phyloP scores from a whole-genome alignment of 2,797 vertebrate genomes.

The Sylvia borin region DNA sequence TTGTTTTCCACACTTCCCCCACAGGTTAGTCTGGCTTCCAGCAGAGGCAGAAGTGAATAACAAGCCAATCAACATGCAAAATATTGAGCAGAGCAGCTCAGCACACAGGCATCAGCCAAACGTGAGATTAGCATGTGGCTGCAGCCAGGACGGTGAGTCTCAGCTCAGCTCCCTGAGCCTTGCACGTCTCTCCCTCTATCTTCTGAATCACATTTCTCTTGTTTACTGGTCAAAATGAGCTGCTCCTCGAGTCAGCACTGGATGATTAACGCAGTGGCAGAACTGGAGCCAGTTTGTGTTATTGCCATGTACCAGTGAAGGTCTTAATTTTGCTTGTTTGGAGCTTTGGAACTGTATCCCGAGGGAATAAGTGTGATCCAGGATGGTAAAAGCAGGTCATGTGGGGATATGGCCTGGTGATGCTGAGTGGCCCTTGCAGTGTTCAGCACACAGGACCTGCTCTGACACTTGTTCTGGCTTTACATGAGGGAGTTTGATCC shows the following conservation, averaged over 20 bases:
- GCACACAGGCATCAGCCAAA: neutral
- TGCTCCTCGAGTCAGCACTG: neutral
- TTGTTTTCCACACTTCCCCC: slow-evolving; percentile 51
- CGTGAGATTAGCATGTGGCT: neutral
- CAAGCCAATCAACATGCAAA: slow-evolving; percentile 67
- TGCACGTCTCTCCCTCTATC: neutral
- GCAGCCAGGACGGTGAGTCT: neutral
- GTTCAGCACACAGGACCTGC: neutral
- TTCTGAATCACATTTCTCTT: neutral
- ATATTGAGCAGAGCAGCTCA: slow-evolving; percentile 23
- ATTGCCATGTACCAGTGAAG: neutral
- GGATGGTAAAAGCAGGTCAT: fast-evolving
- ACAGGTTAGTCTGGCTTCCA: slow-evolving; percentile 63
- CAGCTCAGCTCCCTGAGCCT: neutral
- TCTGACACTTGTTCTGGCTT: neutral
- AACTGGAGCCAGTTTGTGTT: neutral
- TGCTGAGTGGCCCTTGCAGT: neutral
- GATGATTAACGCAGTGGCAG: neutral
- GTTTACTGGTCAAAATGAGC: neutral
- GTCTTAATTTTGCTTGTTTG: neutral
- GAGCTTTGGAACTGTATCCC: neutral
- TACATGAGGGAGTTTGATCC: neutral
- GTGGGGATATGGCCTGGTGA: neutral
- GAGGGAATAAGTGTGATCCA: fast-evolving
- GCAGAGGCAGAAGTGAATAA: slow-evolving; percentile 65